Evolutionary conservation across 1,140 invertebrate genomes (phyloP).

Genomic region (Cyclina sinensis): DNA sequence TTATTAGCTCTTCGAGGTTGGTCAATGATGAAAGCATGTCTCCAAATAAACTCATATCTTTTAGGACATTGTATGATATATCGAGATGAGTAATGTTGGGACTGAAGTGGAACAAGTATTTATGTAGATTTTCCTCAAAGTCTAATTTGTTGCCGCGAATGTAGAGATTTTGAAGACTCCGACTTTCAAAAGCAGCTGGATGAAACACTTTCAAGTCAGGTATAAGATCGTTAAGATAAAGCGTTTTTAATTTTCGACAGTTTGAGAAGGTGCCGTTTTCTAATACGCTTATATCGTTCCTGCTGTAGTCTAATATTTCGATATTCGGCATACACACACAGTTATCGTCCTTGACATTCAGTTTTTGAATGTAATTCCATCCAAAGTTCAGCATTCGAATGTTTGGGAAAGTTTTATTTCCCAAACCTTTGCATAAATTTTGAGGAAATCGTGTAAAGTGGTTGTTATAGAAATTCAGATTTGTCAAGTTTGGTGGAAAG

Average conservation of each 20-base stretch:
- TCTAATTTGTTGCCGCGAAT: not conserved
- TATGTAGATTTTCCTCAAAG: not conserved
- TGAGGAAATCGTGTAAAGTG: not conserved
- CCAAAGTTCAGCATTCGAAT: not conserved
- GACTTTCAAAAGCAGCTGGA: not conserved
- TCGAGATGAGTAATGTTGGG: not conserved
- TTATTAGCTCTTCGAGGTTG: not conserved
- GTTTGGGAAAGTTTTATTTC: not conserved
- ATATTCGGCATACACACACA: not conserved
- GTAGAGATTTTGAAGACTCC: not conserved
- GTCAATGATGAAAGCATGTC: not conserved
- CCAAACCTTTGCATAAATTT: not conserved
- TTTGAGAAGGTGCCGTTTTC: not conserved
- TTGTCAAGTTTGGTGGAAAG: not conserved
- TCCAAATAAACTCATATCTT: not conserved
- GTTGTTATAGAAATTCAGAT: not conserved
- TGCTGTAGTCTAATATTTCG: not conserved
- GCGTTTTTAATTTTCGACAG: not conserved
- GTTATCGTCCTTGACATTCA: not conserved
- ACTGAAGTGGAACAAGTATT: not conserved
- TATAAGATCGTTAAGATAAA: not conserved
- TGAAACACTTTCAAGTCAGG: not conserved
- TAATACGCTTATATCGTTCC: not conserved
- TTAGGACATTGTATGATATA: constrained; percentile 5
- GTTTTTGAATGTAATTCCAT: not conserved